Percentiles rank a stretch among this genome's conserved stretches.
phyloP scores from a whole-genome alignment of 2,113 vertebrate species.

The Heteronetta atricapilla region DNA sequence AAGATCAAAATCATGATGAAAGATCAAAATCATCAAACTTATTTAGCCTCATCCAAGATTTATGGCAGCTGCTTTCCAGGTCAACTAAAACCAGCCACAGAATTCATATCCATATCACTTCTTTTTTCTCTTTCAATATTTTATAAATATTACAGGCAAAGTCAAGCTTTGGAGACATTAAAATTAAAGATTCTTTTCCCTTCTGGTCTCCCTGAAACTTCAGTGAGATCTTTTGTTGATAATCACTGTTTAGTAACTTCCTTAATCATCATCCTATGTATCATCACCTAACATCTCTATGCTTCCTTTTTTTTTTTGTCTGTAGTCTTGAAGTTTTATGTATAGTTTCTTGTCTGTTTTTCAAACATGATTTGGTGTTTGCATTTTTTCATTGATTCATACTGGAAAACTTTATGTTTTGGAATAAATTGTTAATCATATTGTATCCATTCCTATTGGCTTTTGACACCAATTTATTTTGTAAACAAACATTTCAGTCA shows the following conservation, averaged over 20 bases:
- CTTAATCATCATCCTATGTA: too few relatives aligned
- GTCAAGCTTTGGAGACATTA: constrained; percentile 61
- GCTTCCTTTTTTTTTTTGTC: background rate
- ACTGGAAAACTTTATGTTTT: constrained; percentile 42
- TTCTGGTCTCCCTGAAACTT: background rate
- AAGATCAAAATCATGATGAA: constrained; percentile 73
- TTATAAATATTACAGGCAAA: constrained; percentile 72
- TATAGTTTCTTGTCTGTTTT: constrained; percentile 18
- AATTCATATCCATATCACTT: constrained; percentile 66
- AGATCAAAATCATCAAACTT: too few relatives aligned
- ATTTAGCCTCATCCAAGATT: constrained; percentile 79
- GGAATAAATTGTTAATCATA: constrained; percentile 50
- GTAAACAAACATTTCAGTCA: constrained; percentile 24
- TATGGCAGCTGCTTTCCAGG: constrained; percentile 73
- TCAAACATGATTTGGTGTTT: background rate
- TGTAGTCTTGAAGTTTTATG: background rate
- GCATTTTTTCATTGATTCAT: background rate
- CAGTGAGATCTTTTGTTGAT: constrained; percentile 12
- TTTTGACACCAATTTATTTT: constrained; percentile 42
- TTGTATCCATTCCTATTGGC: background rate
- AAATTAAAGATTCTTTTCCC: constrained; percentile 58
- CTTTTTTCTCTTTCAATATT: constrained; percentile 72
- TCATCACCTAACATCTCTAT: too few relatives aligned
- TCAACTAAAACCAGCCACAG: constrained; percentile 55
- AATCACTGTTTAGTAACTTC: constrained; percentile 50